phyloP scores from a whole-genome alignment of 2,797 vertebrate species.

The Paramormyrops hopkinsi region DNA sequence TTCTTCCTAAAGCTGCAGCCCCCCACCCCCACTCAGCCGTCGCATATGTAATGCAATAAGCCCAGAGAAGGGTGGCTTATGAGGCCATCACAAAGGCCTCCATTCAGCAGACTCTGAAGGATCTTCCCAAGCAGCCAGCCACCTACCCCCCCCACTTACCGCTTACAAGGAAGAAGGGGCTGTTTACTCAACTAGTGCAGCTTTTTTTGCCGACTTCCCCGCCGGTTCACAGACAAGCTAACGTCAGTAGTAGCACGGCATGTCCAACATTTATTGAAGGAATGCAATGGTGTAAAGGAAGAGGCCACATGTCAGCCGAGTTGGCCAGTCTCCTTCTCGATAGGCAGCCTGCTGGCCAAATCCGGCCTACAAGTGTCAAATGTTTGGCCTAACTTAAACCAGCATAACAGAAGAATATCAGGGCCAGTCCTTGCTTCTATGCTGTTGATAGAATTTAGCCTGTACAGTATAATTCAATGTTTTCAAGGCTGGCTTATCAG shows the following conservation, averaged over 20 bases:
- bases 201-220: background rate
- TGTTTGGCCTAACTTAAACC: background rate
- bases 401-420: background rate
- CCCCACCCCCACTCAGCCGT: background rate
- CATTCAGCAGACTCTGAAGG: constrained; percentile 35
- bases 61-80: constrained; percentile 34
- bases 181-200: background rate
- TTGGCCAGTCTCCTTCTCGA: background rate
- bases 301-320: background rate
- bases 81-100: constrained; percentile 41
- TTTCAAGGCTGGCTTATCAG: background rate
- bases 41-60: constrained; percentile 42
- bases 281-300: background rate
- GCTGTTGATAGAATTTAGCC: background rate
- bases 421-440: background rate
- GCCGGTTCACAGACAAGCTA: background rate
- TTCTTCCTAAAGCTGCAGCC: background rate
- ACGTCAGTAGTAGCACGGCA: background rate
- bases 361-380: background rate
- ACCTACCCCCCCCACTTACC: background rate
- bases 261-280: background rate
- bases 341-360: background rate
- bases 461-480: background rate
- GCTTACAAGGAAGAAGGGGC: background rate
- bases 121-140: background rate